Percentiles rank a stretch among this genome's conserved stretches.
Conservation (phyloP, 1,140 invertebrate genomes). For the Lamellibrachia luymesi region DNA sequence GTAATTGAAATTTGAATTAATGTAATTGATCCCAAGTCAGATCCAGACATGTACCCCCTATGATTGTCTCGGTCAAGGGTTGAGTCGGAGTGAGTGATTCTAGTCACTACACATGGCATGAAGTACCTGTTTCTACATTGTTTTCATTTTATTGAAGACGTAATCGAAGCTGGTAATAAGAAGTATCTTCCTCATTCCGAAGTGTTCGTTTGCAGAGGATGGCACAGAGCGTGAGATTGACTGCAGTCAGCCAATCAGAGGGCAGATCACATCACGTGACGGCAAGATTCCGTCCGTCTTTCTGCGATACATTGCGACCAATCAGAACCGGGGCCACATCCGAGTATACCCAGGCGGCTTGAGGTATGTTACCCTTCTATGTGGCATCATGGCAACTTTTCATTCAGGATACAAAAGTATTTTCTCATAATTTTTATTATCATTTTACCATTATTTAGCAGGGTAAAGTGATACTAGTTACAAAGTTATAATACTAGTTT, state of each 20-base stretch:
- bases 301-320: conserved; percentile 71
- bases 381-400: neutral
- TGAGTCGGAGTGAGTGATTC: too few relatives aligned
- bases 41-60: too few relatives aligned
- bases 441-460: too few relatives aligned
- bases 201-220: neutral
- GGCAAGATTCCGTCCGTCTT: conserved; percentile 94
- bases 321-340: conserved; percentile 60
- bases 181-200: neutral
- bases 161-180: neutral
- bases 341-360: conserved; percentile 62
- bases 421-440: too few relatives aligned
- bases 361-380: conserved; percentile 44
- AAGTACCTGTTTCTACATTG: too few relatives aligned
- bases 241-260: conserved; percentile 37
- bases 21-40: too few relatives aligned
- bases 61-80: too few relatives aligned
- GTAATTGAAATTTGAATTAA: too few relatives aligned
- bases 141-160: neutral
- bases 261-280: conserved; percentile 62
- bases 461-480: too few relatives aligned
- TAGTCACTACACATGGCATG: too few relatives aligned
- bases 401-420: too few relatives aligned
- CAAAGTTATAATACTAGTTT: too few relatives aligned
- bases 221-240: conserved; percentile 11